These are phyloP conservation scores for Hiodon tergisus DNA, from an alignment of 2,113 vertebrate species.

Conservation along the genomic window DNA sequence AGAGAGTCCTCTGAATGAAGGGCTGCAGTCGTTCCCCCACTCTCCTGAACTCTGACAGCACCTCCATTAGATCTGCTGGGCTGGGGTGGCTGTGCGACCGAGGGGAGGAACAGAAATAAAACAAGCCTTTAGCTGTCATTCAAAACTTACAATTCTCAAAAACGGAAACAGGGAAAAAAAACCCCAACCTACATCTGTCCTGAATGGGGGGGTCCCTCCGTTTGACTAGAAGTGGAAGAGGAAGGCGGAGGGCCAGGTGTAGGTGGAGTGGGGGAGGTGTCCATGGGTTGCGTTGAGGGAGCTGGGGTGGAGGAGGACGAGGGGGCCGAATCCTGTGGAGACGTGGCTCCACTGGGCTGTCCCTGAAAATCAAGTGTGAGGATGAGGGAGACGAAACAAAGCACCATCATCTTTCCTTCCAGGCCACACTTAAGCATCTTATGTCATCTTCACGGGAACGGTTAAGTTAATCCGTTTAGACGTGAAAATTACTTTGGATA, in stretches of 20 bases:
- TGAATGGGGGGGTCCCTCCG: conserved; percentile 57
- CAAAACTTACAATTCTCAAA: too few species aligned
- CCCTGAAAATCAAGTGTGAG: conserved; percentile 38
- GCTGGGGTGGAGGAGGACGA: conserved; percentile 59
- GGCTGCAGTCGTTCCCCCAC: conserved; percentile 79
- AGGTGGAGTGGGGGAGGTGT: conserved; percentile 61
- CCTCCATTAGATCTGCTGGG: conserved; percentile 75
- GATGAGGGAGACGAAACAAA: not conserved
- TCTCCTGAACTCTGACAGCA: conserved; percentile 74
- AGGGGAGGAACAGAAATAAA: not conserved
- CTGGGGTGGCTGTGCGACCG: conserved; percentile 68
- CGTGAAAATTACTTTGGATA: too few species aligned
- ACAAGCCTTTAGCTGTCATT: too few species aligned
- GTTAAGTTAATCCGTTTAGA: too few species aligned
- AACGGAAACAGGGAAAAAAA: not conserved
- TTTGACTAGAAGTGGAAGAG: conserved; percentile 47
- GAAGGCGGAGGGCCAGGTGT: conserved; percentile 50
- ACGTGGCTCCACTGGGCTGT: conserved; percentile 40
- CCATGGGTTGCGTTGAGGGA: conserved; percentile 64
- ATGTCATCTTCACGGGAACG: too few species aligned
- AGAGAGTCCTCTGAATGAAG: conserved; percentile 79
- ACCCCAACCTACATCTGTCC: conserved; percentile 51
- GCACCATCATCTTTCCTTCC: not conserved
- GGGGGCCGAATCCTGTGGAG: conserved; percentile 40
- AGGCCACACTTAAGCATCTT: too few species aligned